Conservation (phyloP, 1,140 invertebrate genomes). For the Drosophila prosaltans region DNA sequence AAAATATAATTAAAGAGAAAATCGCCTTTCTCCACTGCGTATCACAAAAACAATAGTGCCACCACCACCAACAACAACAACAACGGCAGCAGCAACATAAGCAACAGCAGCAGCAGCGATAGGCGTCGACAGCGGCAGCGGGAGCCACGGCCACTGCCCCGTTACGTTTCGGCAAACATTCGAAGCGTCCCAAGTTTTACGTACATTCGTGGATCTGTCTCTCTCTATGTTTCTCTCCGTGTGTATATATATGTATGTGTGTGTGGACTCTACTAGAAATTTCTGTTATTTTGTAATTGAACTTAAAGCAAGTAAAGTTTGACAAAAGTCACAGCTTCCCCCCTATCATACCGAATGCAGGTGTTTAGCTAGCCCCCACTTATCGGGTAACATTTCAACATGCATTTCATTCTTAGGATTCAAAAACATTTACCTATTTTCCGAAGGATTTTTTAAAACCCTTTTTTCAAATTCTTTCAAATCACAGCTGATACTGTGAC, state of each 20-base stretch:
- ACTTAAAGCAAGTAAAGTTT: conserved; percentile 45
- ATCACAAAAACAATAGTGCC: conserved; percentile 78
- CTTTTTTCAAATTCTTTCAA: too few relatives aligned
- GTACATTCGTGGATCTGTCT: conserved; percentile 27
- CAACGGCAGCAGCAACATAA: conserved; percentile 34
- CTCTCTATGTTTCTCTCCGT: conserved; percentile 15
- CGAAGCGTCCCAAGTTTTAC: conserved; percentile 47
- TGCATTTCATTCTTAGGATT: too few relatives aligned
- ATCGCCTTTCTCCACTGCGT: conserved; percentile 75
- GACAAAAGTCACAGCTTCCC: not conserved
- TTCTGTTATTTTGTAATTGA: conserved; percentile 78
- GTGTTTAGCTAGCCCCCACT: too few relatives aligned
- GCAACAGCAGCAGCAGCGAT: conserved; percentile 29
- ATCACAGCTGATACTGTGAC: too few relatives aligned
- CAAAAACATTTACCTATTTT: too few relatives aligned
- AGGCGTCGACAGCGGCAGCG: conserved; percentile 38
- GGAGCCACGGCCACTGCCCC: conserved; percentile 76
- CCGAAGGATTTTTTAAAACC: too few relatives aligned
- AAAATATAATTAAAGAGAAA: conserved; percentile 82
- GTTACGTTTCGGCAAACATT: conserved; percentile 80
- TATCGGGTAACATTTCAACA: too few relatives aligned
- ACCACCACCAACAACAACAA: conserved; percentile 55
- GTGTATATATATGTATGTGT: conserved; percentile 30
- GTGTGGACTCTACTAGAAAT: conserved; percentile 72
- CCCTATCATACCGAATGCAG: too few relatives aligned